These are phyloP conservation scores for Dryomyza anilis DNA, from an alignment of 2,888 invertebrate genomes.

Conservation along the genomic window DNA sequence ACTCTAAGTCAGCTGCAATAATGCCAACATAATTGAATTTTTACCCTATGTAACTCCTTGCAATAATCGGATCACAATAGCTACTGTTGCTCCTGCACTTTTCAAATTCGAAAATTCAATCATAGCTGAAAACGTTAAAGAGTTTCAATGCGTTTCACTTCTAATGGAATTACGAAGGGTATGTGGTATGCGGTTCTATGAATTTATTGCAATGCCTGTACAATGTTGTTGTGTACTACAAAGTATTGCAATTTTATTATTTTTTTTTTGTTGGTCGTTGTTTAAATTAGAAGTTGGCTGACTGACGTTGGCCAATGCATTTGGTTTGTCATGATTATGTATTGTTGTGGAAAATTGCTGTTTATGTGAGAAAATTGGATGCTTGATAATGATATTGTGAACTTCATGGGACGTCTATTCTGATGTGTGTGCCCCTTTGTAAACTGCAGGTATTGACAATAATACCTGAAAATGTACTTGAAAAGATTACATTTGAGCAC, in stretches of 20 bases:
- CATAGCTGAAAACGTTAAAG: neutral
- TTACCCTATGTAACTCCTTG: neutral
- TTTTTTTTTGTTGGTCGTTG: too few species aligned
- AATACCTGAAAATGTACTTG: too few species aligned
- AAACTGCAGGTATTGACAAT: too few species aligned
- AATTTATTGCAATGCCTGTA: neutral
- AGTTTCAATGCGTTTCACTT: neutral
- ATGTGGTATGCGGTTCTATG: neutral
- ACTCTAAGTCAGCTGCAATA: slow-evolving; percentile 5
- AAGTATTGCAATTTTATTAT: too few species aligned
- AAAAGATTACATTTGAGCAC: too few species aligned
- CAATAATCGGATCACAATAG: slow-evolving; percentile 18
- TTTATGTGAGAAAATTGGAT: neutral
- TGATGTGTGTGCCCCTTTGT: too few species aligned
- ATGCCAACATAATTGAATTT: slow-evolving; percentile 22
- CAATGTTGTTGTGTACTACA: neutral
- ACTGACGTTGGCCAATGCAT: too few species aligned
- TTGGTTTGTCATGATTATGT: neutral
- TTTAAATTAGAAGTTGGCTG: neutral
- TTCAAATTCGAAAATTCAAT: slow-evolving; percentile 14
- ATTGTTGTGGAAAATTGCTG: neutral
- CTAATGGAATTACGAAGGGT: neutral
- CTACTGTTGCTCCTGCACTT: neutral
- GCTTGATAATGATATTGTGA: too few species aligned
- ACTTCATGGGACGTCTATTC: too few species aligned